Base-by-base conservation (phyloP, 1,140 invertebrate genomes). In the Geopemphigus sp. region DNA sequence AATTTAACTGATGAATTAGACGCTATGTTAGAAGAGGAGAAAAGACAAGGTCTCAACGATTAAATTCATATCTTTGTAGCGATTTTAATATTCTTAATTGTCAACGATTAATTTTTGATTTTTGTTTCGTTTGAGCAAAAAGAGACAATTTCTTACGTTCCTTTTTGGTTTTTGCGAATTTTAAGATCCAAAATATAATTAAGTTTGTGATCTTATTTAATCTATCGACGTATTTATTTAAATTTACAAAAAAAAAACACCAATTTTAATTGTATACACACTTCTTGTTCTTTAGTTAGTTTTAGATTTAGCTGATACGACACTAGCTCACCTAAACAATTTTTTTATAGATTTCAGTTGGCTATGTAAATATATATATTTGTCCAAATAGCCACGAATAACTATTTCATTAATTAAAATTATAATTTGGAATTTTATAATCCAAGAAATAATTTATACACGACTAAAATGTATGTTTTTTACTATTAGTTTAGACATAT, bases 1-100 rank as follows among this genome's bases (percentile, higher is more conserved):
- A 96, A 96, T 87, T 87, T 97, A 17, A 97, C 95, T 1, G 94
- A 96, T 84, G 95, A 97, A 86, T 86, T 97, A 70, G 95, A 97
- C 86, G 95, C 95, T 81, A 96, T 97, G 94, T 87, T 97, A 82
- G 94, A 96, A 87, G 93, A 95, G 86, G 94, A 95, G 83, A 94
- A 94, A 86, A 89, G 92, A 72, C 92, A 92, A 85, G 92, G 91
- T 63, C 88, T 93, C 81, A 90, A 87, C 78, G 88, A 90, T 84
- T 78, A 59, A 47, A 78, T 45, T 50, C 0, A 88, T 87, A 83
- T 81, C 1, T 64, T 59, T 10, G 3, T 80, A 47, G 59, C 1
- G 12, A 59, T 59, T 63, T 26, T 47, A 63, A 8, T 78, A 61
- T 19, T 32, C 73, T 22, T 26, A 61, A 61, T n/a, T 74, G 5